Percentiles rank a stretch among this genome's conserved stretches.
Conservation (phyloP, 2,888 invertebrate species). For the Troides helena region DNA sequence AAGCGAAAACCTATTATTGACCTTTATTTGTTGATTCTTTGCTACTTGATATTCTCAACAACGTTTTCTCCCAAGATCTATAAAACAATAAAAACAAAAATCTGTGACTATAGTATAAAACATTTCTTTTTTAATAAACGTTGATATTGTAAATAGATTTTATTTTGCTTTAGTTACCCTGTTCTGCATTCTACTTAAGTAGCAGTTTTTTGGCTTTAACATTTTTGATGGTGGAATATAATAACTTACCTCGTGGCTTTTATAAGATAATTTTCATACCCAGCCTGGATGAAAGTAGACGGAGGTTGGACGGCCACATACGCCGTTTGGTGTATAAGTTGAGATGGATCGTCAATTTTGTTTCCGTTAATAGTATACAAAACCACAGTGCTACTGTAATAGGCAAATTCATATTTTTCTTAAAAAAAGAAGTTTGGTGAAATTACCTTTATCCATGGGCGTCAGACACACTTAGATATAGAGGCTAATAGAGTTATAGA, state of each 20-base stretch:
- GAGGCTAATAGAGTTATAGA: no score
- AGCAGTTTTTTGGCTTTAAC: not conserved
- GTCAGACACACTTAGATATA: no score
- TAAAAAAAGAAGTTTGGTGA: not conserved
- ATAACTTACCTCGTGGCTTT: conserved; percentile 57
- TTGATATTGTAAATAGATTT: no score
- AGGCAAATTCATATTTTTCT: not conserved
- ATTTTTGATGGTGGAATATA: not conserved
- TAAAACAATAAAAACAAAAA: conserved; percentile 32
- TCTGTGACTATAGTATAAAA: not conserved
- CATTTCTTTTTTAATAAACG: no score
- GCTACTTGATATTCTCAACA: conserved; percentile 41
- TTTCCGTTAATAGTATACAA: conserved; percentile 57
- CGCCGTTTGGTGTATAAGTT: conserved; percentile 49
- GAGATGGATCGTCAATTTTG: conserved; percentile 49
- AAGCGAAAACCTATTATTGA: not conserved
- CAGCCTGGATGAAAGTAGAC: conserved; percentile 55
- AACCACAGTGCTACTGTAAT: conserved; percentile 43
- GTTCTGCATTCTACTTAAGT: no score
- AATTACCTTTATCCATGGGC: no score
- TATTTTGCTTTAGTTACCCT: no score
- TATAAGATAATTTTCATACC: conserved; percentile 63
- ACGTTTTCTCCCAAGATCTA: conserved; percentile 67
- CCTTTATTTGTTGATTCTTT: conserved; percentile 25
- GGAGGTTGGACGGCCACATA: conserved; percentile 63